phyloP scores from a whole-genome alignment of 2,888 invertebrate species.

The Eupithecia pulchellata region DNA sequence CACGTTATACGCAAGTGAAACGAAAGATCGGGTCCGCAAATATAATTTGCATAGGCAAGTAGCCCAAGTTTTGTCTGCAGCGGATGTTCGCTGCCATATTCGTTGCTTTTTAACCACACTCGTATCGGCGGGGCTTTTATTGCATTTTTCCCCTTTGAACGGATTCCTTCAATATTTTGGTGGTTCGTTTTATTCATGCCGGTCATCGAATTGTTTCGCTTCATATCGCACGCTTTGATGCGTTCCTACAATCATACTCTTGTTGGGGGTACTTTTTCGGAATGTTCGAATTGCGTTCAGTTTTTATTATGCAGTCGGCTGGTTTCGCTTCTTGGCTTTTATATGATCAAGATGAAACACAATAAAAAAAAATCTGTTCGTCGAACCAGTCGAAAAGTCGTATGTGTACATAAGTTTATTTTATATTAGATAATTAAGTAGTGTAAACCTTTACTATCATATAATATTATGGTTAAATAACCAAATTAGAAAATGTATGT shows the following conservation, averaged over 20 bases:
- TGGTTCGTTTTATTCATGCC: slow-evolving; percentile 83
- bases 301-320: slow-evolving; percentile 14
- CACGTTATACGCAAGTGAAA: slow-evolving; percentile 83
- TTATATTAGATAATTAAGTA: too few relatives aligned
- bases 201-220: slow-evolving; percentile 82
- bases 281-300: slow-evolving; percentile 26
- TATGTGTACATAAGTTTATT: too few relatives aligned
- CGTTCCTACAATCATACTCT: slow-evolving; percentile 58
- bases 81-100: slow-evolving; percentile 84
- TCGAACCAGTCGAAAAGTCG: too few relatives aligned
- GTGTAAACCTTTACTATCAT: too few relatives aligned
- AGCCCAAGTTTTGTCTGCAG: slow-evolving; percentile 83
- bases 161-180: slow-evolving; percentile 85
- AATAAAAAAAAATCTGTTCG: background rate
- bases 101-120: slow-evolving; percentile 84
- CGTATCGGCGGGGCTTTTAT: slow-evolving; percentile 80
- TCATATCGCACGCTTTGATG: slow-evolving; percentile 73
- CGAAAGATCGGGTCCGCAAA: slow-evolving; percentile 84
- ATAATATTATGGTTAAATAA: too few relatives aligned
- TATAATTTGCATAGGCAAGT: slow-evolving; percentile 86
- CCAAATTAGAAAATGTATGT: too few relatives aligned
- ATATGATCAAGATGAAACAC: background rate
- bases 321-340: background rate
- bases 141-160: slow-evolving; percentile 84
- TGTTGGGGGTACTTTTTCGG: slow-evolving; percentile 42